Conservation (phyloP, 2,113 vertebrate genomes). For the Motacilla tschutschensis region DNA sequence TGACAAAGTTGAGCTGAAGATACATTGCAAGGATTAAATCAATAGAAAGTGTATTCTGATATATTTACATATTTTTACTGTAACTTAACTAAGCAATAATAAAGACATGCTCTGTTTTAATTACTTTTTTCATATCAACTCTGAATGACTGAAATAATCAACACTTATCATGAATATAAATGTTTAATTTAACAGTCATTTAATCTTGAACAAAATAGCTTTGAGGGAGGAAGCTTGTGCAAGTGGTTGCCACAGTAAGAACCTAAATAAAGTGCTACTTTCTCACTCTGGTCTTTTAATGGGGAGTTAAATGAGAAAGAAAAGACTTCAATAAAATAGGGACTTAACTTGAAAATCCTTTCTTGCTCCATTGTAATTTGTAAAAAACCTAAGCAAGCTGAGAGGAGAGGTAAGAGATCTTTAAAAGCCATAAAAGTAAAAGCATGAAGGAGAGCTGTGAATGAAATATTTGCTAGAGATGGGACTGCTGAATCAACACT, state of each 20-base stretch:
- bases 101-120: not conserved
- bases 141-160: not conserved
- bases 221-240: not conserved
- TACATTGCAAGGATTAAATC: not conserved
- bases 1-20: not conserved
- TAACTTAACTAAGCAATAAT: not conserved
- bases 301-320: not conserved
- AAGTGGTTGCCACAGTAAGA: not conserved
- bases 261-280: not conserved
- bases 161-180: not conserved
- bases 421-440: constrained; percentile 64
- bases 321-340: not conserved
- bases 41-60: not conserved
- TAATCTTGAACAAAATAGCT: not conserved
- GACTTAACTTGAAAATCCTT: not conserved
- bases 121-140: not conserved
- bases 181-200: not conserved
- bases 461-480: constrained; percentile 72
- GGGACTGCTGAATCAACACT: constrained; percentile 88
- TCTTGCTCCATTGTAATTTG: not conserved
- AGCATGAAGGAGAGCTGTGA: constrained; percentile 70
- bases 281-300: not conserved
- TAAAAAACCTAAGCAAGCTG: not conserved
- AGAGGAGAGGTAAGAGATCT: constrained; percentile 34
- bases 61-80: not conserved